Conservation (phyloP, 1,140 invertebrate genomes). For the Hyphantria cunea region DNA sequence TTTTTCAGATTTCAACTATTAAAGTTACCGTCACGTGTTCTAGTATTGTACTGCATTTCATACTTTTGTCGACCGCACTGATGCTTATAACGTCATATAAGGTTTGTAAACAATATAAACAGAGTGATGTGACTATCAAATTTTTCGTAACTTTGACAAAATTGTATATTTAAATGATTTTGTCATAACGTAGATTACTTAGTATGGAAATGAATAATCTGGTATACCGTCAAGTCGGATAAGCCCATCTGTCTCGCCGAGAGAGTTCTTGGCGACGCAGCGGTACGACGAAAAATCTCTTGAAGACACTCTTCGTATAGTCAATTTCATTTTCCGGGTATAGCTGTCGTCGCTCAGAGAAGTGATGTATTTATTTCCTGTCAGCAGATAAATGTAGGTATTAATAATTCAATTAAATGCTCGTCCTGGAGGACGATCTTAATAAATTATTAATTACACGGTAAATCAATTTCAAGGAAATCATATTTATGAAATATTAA, state of each 20-base stretch:
- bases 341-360: constrained; percentile 90
- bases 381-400: constrained; percentile 32
- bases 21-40: too few relatives aligned
- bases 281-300: constrained; percentile 94
- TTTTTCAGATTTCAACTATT: too few relatives aligned
- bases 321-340: constrained; percentile 94
- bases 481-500: constrained; percentile 12
- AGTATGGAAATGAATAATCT: constrained; percentile 26
- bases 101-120: too few relatives aligned
- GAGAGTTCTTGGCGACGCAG: constrained; percentile 96
- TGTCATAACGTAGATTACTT: background rate
- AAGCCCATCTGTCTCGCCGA: constrained; percentile 95
- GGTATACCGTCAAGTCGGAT: constrained; percentile 94
- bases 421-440: constrained; percentile 8
- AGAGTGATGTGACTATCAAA: too few relatives aligned
- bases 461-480: constrained; percentile 12
- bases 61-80: too few relatives aligned
- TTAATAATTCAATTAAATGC: constrained; percentile 21
- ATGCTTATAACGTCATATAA: too few relatives aligned
- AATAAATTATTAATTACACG: constrained; percentile 18
- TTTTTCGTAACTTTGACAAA: too few relatives aligned
- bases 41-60: too few relatives aligned
- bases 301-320: constrained; percentile 89
- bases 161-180: too few relatives aligned
- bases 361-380: constrained; percentile 94